A percentile compares a stretch with the other conserved stretches of the same genome.
These are phyloP conservation scores for Centropristis striata DNA, from an alignment of 2,113 vertebrate species.

Conservation along the genomic window DNA sequence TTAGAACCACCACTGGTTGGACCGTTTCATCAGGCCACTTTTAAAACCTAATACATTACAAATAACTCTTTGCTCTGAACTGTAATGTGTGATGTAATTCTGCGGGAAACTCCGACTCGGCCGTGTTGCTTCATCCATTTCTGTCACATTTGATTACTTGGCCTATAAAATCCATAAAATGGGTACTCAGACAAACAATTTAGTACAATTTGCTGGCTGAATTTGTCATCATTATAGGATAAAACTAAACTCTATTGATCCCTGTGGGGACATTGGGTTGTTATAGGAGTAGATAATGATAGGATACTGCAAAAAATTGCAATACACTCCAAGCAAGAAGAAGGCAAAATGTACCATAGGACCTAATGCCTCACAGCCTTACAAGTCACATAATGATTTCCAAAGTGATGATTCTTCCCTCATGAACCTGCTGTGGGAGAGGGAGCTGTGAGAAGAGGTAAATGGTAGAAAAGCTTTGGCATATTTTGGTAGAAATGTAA, in stretches of 20 bases:
- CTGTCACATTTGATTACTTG: slow-evolving; percentile 56
- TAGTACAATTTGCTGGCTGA: slow-evolving; percentile 36
- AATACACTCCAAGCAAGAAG: slow-evolving; percentile 15
- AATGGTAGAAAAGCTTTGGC: neutral
- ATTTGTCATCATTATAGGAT: slow-evolving; percentile 43
- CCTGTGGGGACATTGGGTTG: slow-evolving; percentile 40
- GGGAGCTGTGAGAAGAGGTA: neutral
- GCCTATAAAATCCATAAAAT: slow-evolving; percentile 49
- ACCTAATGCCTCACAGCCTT: neutral
- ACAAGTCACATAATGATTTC: slow-evolving; percentile 4
- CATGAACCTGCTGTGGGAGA: neutral
- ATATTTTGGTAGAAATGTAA: neutral
- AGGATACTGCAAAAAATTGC: slow-evolving; percentile 29
- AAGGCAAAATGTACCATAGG: neutral
- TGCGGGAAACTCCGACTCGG: neutral
- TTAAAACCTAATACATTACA: slow-evolving; percentile 28
- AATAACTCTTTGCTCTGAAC: slow-evolving; percentile 6
- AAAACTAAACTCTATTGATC: slow-evolving; percentile 49
- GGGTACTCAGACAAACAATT: slow-evolving; percentile 43
- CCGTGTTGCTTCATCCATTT: slow-evolving; percentile 34
- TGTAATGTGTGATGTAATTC: slow-evolving; percentile 19
- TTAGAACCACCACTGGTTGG: slow-evolving; percentile 5
- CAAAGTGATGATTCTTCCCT: slow-evolving; percentile 9
- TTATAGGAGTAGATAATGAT: slow-evolving; percentile 32
- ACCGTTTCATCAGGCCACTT: slow-evolving; percentile 12